phyloP scores from a whole-genome alignment of 2,888 invertebrate species.

The Amphimallon solstitiale region DNA sequence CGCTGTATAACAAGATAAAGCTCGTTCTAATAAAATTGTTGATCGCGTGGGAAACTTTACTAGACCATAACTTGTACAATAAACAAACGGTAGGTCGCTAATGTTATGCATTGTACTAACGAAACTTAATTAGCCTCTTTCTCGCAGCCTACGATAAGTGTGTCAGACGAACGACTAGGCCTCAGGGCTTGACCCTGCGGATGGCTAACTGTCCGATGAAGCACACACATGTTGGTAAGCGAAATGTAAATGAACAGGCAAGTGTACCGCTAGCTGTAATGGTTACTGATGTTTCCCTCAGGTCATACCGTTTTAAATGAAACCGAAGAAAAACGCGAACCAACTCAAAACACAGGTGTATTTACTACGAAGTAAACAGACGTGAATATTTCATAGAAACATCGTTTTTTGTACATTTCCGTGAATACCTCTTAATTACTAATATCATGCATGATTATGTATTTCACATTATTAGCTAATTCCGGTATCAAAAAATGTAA shows the following conservation, averaged over 20 bases:
- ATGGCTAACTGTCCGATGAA: conserved; percentile 36
- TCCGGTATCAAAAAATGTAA: too few relatives aligned
- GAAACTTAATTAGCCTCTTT: conserved; percentile 51
- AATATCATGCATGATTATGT: too few relatives aligned
- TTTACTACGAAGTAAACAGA: conserved; percentile 17
- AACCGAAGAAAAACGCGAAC: conserved; percentile 23
- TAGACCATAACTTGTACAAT: conserved; percentile 40
- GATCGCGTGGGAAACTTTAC: conserved; percentile 50
- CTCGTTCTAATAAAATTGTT: not conserved
- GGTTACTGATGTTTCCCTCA: conserved; percentile 43
- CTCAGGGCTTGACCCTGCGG: conserved; percentile 45
- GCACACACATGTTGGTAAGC: conserved; percentile 34
- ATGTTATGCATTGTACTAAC: conserved; percentile 42
- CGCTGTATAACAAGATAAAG: not conserved
- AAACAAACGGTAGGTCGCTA: conserved; percentile 43
- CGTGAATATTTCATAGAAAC: conserved; percentile 8
- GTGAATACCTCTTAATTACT: too few relatives aligned
- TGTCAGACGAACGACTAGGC: conserved; percentile 48
- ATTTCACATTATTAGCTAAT: too few relatives aligned
- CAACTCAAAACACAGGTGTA: conserved; percentile 29
- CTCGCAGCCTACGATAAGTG: conserved; percentile 46
- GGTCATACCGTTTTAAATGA: conserved; percentile 37
- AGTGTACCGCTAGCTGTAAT: conserved; percentile 52
- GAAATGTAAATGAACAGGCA: conserved; percentile 50
- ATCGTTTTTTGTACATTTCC: not conserved